Evolutionary conservation across 2,888 invertebrate genomes (phyloP).

Genomic region (Boloria selene): DNA sequence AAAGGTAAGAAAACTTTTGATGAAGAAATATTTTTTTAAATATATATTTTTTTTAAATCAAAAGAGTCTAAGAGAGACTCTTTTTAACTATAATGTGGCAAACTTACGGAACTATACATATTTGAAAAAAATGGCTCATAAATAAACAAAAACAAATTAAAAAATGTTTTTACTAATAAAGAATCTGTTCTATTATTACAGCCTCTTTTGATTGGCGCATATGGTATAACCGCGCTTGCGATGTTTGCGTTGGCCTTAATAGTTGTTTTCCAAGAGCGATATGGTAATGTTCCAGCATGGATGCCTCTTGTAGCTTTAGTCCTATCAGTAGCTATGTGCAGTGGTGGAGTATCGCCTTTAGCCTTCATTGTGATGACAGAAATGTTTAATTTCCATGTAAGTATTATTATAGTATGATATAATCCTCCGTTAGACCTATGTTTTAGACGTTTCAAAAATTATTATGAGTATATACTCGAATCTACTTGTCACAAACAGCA

Average conservation of each 20-base stretch:
- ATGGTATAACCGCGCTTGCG: background rate
- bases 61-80: no score
- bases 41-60: no score
- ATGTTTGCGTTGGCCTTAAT: background rate
- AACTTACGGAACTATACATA: no score
- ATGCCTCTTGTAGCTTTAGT: conserved; percentile 62
- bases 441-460: no score
- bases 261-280: background rate
- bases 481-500: no score
- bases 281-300: conserved; percentile 12
- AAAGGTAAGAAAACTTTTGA: conserved; percentile 24
- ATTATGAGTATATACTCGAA: no score
- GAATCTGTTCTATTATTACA: background rate
- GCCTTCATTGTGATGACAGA: conserved; percentile 23
- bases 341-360: conserved; percentile 19
- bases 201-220: conserved; percentile 8
- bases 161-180: background rate
- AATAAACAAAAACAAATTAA: background rate
- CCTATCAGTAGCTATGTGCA: conserved; percentile 45
- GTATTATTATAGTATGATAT: background rate
- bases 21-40: no score
- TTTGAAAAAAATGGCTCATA: background rate
- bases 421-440: no score
- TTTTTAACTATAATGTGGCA: background rate
- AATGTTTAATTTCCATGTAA: conserved; percentile 25